A percentile compares a stretch with the other conserved stretches of the same genome.
These are phyloP conservation scores for Ptilorrhoa leucosticta DNA, from an alignment of 2,113 vertebrate species.

Conservation along the genomic window DNA sequence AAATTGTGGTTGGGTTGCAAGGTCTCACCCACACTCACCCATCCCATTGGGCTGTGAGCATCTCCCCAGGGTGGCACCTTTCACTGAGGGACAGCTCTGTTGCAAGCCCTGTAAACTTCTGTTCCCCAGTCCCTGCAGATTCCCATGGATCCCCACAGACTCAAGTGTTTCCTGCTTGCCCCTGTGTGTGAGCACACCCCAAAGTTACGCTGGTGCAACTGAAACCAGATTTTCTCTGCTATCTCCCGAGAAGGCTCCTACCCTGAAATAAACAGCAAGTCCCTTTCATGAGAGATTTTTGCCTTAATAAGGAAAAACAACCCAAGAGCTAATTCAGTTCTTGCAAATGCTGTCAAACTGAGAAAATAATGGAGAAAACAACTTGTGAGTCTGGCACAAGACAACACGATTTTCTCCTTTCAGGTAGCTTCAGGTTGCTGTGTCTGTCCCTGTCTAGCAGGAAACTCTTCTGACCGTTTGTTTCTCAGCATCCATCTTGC, in stretches of 20 bases:
- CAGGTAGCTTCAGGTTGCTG: neutral
- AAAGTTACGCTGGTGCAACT: neutral
- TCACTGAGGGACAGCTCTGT: neutral
- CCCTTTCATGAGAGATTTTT: neutral
- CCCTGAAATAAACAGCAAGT: neutral
- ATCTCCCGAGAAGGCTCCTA: neutral
- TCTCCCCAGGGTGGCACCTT: neutral
- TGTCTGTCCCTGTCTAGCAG: neutral
- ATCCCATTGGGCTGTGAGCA: neutral
- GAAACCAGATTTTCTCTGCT: neutral
- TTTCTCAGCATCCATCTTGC: neutral
- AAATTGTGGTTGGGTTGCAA: neutral
- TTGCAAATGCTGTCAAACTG: neutral
- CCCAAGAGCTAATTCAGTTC: neutral
- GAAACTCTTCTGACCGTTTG: neutral
- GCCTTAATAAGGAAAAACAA: neutral
- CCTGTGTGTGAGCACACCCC: neutral
- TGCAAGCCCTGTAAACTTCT: neutral
- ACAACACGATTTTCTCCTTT: fast-evolving
- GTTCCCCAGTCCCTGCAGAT: neutral
- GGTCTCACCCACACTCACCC: neutral
- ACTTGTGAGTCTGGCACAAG: neutral
- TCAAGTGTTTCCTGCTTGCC: neutral
- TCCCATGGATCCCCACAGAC: neutral
- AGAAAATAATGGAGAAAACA: neutral